These are phyloP conservation scores for Andrena bucephala DNA, from an alignment of 2,888 invertebrate species.

Conservation along the genomic window DNA sequence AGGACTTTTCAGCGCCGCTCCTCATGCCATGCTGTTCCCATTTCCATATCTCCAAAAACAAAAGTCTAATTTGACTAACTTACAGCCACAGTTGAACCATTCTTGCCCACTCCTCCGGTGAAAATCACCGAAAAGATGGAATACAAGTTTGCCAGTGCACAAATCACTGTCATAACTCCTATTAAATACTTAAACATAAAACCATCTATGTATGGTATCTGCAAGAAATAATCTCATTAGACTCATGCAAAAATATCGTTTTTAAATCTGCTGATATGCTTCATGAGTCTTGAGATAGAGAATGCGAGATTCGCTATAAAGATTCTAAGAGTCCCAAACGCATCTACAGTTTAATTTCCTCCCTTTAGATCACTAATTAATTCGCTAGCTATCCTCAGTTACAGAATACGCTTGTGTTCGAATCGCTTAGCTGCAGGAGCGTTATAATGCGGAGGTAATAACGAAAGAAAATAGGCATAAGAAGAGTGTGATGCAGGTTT, in stretches of 20 bases:
- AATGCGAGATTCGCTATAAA: constrained; percentile 2
- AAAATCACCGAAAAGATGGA: constrained; percentile 89
- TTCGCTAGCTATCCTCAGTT: not conserved
- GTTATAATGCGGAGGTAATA: constrained; percentile 2
- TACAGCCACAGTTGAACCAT: constrained; percentile 99
- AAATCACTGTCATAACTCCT: constrained; percentile 90
- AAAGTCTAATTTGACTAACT: constrained; percentile 85
- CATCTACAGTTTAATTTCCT: not conserved
- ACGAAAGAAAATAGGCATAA: not conserved
- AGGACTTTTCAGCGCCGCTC: constrained; percentile 78
- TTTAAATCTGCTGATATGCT: constrained; percentile 25
- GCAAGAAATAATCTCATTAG: constrained; percentile 81
- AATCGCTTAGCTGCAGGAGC: not conserved
- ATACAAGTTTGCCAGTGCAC: constrained; percentile 90
- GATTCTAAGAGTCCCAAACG: not conserved
- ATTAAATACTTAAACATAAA: constrained; percentile 92
- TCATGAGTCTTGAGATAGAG: constrained; percentile 50
- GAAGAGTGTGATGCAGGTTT: constrained; percentile 24
- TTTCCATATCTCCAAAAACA: constrained; percentile 72
- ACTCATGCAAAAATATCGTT: constrained; percentile 52
- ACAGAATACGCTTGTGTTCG: not conserved
- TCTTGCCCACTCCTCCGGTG: constrained; percentile 98
- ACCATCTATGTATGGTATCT: constrained; percentile 87
- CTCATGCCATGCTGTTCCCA: constrained; percentile 84
- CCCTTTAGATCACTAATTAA: not conserved